Percentiles rank a stretch among this genome's conserved stretches.
phyloP scores from a whole-genome alignment of 2,797 vertebrate species.

The Taenioides sp. region DNA sequence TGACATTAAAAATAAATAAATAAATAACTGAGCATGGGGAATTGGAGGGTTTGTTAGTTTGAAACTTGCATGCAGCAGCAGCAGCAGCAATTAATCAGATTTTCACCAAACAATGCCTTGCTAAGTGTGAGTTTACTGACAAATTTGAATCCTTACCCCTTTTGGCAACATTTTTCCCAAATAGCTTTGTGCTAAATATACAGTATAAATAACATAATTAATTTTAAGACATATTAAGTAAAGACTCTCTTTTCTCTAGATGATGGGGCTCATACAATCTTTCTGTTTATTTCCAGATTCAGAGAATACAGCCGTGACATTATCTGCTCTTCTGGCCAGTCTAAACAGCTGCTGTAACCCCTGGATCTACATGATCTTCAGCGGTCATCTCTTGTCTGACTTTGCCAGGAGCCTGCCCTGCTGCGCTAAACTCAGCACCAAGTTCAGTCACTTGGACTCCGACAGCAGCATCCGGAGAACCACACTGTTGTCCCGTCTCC shows the following conservation, averaged over 20 bases:
- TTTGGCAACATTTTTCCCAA: neutral
- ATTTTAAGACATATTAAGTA: neutral
- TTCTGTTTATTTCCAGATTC: conserved; percentile 77
- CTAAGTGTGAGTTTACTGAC: neutral
- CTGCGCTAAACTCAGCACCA: conserved; percentile 70
- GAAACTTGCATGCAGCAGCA: neutral
- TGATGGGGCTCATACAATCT: neutral
- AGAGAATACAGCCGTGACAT: conserved; percentile 83
- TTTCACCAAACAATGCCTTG: neutral
- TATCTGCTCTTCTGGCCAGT: conserved; percentile 88
- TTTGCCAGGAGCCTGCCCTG: conserved; percentile 81
- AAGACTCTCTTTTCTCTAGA: neutral
- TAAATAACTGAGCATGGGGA: neutral
- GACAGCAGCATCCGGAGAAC: conserved; percentile 85
- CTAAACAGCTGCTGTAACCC: conserved; percentile 97
- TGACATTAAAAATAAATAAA: no score
- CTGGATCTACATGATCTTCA: conserved; percentile 98
- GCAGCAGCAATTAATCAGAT: no score
- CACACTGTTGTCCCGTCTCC: conserved; percentile 82
- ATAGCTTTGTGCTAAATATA: neutral
- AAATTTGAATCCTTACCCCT: neutral
- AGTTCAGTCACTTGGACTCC: conserved; percentile 81
- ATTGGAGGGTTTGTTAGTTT: neutral
- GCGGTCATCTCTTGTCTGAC: conserved; percentile 89
- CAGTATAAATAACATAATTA: neutral